Evolutionary conservation across 1,140 invertebrate genomes (phyloP).

Genomic region (Melanaphis sacchari): DNA sequence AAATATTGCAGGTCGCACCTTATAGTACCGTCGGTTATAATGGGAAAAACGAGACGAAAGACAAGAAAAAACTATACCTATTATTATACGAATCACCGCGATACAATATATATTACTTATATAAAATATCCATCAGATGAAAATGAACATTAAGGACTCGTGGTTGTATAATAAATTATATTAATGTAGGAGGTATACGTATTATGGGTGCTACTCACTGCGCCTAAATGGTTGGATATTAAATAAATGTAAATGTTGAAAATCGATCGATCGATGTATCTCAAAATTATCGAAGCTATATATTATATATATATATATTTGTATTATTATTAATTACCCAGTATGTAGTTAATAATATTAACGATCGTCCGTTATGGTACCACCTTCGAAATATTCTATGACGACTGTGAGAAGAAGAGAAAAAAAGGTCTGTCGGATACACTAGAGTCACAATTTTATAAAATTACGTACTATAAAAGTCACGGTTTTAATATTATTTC

Average conservation of each 20-base stretch:
- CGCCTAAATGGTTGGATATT: neutral
- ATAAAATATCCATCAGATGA: neutral
- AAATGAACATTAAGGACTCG: neutral
- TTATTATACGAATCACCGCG: neutral
- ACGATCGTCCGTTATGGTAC: neutral
- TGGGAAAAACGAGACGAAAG: neutral
- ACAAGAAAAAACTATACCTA: neutral
- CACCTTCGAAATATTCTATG: neutral
- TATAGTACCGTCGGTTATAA: no score
- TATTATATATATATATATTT: neutral
- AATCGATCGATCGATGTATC: neutral
- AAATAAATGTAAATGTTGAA: neutral
- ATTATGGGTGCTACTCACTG: neutral
- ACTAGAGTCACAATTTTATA: neutral
- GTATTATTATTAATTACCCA: neutral
- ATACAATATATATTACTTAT: neutral
- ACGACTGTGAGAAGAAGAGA: neutral
- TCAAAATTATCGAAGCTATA: neutral
- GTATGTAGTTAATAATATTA: slow-evolving; percentile 1
- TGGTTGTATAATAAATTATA: neutral
- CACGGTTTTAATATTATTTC: neutral
- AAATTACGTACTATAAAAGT: neutral
- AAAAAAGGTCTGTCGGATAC: neutral
- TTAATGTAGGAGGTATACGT: neutral
- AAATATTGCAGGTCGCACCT: neutral